phyloP scores from a whole-genome alignment of 2,888 invertebrate genomes.

The Thereva nobilitata region DNA sequence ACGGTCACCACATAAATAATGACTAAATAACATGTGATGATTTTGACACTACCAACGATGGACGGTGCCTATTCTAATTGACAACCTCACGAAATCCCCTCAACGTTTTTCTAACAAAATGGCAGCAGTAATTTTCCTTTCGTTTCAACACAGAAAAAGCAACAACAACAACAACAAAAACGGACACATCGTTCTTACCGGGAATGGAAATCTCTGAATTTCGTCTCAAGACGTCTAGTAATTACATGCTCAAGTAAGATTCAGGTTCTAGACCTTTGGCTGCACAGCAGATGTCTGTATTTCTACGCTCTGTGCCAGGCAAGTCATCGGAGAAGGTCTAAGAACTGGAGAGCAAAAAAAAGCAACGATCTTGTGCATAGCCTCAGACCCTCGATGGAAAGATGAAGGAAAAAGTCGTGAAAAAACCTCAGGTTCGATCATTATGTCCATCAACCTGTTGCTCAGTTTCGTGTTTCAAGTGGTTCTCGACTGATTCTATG shows the following conservation, averaged over 20 bases:
- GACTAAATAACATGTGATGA: no score
- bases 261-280: slow-evolving; percentile 18
- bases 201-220: background rate
- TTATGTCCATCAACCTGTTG: slow-evolving; percentile 34
- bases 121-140: no score
- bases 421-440: slow-evolving; percentile 26
- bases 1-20: no score
- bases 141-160: no score
- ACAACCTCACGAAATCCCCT: no score
- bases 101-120: no score
- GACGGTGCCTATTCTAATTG: no score
- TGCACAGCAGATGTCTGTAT: background rate
- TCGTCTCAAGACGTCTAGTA: slow-evolving; percentile 16
- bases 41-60: no score
- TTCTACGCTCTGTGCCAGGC: background rate
- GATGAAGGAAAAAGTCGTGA: slow-evolving; percentile 21
- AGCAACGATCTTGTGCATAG: background rate
- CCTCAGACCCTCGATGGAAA: background rate
- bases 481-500: slow-evolving; percentile 32
- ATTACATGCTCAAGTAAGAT: slow-evolving; percentile 31
- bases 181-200: no score
- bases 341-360: slow-evolving; percentile 3
- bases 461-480: slow-evolving; percentile 31
- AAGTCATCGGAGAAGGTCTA: slow-evolving; percentile 22
- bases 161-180: no score